Conservation (phyloP, 2,113 vertebrate genomes). For the Cinclus cinclus region DNA sequence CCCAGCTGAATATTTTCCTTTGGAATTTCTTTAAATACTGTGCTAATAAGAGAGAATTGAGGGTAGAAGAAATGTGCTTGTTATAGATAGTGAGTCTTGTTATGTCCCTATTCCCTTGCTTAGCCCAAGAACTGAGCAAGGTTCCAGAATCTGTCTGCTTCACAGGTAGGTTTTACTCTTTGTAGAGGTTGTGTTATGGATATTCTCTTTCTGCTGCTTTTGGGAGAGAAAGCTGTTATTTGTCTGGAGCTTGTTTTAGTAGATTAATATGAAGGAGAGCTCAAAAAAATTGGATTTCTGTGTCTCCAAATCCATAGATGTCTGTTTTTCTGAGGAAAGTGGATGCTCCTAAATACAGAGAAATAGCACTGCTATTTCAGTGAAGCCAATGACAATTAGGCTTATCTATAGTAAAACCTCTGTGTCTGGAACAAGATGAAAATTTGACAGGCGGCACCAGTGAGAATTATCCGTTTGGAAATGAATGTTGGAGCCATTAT, state of each 20-base stretch:
- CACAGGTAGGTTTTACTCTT: not conserved
- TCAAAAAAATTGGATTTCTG: not conserved
- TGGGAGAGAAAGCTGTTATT: not conserved
- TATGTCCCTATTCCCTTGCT: not conserved
- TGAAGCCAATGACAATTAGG: not conserved
- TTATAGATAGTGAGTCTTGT: not conserved
- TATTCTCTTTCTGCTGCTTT: not conserved
- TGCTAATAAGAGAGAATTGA: not conserved
- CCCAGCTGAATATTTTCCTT: not conserved
- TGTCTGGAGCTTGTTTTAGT: not conserved
- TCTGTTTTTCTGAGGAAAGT: not conserved
- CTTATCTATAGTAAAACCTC: not conserved
- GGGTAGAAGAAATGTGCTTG: not conserved
- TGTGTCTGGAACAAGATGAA: conserved; percentile 16
- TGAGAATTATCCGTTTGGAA: conserved; percentile 15
- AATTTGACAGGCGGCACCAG: conserved; percentile 20
- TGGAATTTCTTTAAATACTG: conserved; percentile 35
- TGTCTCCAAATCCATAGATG: not conserved
- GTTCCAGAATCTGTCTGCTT: not conserved
- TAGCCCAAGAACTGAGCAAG: not conserved
- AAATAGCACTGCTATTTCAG: not conserved
- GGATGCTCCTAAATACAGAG: not conserved
- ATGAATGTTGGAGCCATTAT: not conserved
- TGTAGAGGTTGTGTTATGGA: not conserved
- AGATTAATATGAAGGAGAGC: not conserved